A percentile compares a stretch with the other conserved stretches of the same genome.
Evolutionary conservation across 2,888 invertebrate genomes (phyloP).

Genomic region (Agrotis puta): DNA sequence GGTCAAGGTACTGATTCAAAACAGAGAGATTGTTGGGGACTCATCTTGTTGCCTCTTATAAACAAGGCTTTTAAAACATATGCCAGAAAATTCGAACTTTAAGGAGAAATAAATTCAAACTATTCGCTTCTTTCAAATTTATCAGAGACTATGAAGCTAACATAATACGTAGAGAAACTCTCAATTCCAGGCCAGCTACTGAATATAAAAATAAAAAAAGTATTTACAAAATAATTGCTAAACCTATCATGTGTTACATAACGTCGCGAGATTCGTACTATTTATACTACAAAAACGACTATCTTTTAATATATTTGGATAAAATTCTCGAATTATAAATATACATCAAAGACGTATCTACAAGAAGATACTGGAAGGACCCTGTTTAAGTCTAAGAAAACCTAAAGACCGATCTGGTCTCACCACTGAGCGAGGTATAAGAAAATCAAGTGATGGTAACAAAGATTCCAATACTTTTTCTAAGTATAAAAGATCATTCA

Average conservation of each 20-base stretch:
- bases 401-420: conserved; percentile 71
- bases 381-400: conserved; percentile 83
- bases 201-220: conserved; percentile 59
- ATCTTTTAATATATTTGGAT: conserved; percentile 85
- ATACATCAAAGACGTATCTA: conserved; percentile 66
- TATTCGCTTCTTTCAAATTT: conserved; percentile 24
- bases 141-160: conserved; percentile 50
- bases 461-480: conserved; percentile 68
- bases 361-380: conserved; percentile 84
- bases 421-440: conserved; percentile 83
- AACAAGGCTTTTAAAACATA: conserved; percentile 46
- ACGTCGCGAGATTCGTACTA: conserved; percentile 75
- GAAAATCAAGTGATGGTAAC: conserved; percentile 78
- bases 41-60: conserved; percentile 34
- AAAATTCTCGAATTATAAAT: conserved; percentile 76
- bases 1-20: neutral
- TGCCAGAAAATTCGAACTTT: neutral
- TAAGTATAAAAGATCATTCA: conserved; percentile 39
- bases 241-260: conserved; percentile 64
- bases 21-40: neutral
- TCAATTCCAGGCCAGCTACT: conserved; percentile 62
- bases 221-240: conserved; percentile 74
- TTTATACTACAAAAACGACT: conserved; percentile 77
- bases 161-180: conserved; percentile 47
- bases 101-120: conserved; percentile 21